phyloP scores from a whole-genome alignment of 1,140 invertebrate species.

The Cotesia vestalis region DNA sequence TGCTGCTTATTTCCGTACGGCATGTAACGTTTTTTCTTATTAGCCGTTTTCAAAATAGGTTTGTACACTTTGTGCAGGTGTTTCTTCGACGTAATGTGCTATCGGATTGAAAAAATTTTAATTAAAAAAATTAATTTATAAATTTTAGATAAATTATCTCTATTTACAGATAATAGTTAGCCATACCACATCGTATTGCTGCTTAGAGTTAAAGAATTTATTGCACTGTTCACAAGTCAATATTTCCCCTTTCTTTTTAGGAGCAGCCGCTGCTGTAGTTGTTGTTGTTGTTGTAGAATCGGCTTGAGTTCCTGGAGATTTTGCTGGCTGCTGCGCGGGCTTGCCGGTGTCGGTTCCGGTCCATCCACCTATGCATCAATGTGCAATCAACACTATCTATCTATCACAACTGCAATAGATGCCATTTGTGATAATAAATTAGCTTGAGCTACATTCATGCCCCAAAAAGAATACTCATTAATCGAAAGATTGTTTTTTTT shows the following conservation, averaged over 20 bases:
- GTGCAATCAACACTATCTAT: constrained; percentile 67
- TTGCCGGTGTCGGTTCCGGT: constrained; percentile 37
- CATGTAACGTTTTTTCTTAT: constrained; percentile 49
- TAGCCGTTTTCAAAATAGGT: constrained; percentile 40
- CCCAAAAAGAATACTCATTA: constrained; percentile 51
- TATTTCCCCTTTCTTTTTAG: constrained; percentile 43
- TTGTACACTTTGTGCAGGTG: constrained; percentile 55
- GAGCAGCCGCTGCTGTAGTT: constrained; percentile 33
- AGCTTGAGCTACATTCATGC: constrained; percentile 67
- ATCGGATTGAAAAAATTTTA: constrained; percentile 39
- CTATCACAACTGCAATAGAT: constrained; percentile 60
- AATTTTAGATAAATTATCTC: not conserved
- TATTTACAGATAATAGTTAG: constrained; percentile 11
- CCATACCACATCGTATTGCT: constrained; percentile 61
- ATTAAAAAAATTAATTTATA: constrained; percentile 23
- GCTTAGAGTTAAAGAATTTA: constrained; percentile 62
- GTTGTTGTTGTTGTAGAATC: constrained; percentile 11
- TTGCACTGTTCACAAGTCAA: constrained; percentile 58
- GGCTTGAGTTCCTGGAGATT: constrained; percentile 12
- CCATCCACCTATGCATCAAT: constrained; percentile 66
- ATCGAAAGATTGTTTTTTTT: constrained; percentile 13
- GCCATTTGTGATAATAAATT: constrained; percentile 65
- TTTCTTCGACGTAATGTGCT: constrained; percentile 61
- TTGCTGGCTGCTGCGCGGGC: constrained; percentile 5
- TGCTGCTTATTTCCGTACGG: constrained; percentile 59